Evolutionary conservation across 2,113 vertebrate genomes (phyloP).

Genomic region (Trinectes maculatus): DNA sequence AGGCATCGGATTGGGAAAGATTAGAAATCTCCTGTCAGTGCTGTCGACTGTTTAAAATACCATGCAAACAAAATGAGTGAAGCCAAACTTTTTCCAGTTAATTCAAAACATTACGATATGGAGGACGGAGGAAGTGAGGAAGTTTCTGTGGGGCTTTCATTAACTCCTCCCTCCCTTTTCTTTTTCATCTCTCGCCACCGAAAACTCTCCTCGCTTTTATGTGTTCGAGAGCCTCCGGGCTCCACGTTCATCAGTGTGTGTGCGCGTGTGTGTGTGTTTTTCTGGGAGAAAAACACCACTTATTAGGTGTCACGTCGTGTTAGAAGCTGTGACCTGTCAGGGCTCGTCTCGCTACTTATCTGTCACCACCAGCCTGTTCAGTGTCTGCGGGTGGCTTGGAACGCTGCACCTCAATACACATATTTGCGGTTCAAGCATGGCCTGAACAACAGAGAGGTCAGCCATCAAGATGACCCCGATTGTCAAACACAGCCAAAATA

Average conservation of each 20-base stretch:
- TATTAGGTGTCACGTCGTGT: slow-evolving; percentile 67
- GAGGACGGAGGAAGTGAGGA: slow-evolving; percentile 24
- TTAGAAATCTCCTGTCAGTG: slow-evolving; percentile 54
- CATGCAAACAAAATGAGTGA: slow-evolving; percentile 58
- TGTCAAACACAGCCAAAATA: slow-evolving; percentile 58
- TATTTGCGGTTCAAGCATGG: slow-evolving; percentile 65
- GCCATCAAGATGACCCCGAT: slow-evolving; percentile 70
- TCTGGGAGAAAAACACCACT: slow-evolving; percentile 57
- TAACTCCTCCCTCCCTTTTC: background rate
- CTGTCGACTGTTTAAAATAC: slow-evolving; percentile 54
- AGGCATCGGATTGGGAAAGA: slow-evolving; percentile 47
- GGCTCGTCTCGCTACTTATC: slow-evolving; percentile 69
- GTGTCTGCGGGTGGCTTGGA: slow-evolving; percentile 68
- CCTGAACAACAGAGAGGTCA: slow-evolving; percentile 63
- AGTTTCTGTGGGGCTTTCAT: slow-evolving; percentile 32
- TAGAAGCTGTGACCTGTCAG: slow-evolving; percentile 67
- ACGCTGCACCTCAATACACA: slow-evolving; percentile 63
- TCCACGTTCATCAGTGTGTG: slow-evolving; percentile 9
- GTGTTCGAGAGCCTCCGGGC: slow-evolving; percentile 42
- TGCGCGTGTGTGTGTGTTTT: slow-evolving; percentile 32
- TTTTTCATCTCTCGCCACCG: slow-evolving; percentile 41
- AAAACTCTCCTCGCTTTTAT: slow-evolving; percentile 32
- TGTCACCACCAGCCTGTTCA: slow-evolving; percentile 67
- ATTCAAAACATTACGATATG: slow-evolving; percentile 48
- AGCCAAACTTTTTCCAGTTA: slow-evolving; percentile 41